These are phyloP conservation scores for Polia nebulosa DNA, from an alignment of 2,888 invertebrate species.

Conservation along the genomic window DNA sequence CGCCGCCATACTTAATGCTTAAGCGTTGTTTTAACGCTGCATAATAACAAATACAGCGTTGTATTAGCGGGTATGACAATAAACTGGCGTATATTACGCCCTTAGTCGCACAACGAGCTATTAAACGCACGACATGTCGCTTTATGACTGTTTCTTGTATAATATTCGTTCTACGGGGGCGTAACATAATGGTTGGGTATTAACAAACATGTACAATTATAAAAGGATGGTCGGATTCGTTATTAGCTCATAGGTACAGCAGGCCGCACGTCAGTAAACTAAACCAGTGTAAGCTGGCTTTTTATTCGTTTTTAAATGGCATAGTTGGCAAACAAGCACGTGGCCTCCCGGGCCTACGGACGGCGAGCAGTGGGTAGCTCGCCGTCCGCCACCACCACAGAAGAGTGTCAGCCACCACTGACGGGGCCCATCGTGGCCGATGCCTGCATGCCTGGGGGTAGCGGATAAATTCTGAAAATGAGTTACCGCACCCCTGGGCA, in stretches of 20 bases:
- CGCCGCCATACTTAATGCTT: slow-evolving; percentile 36
- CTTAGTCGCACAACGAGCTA: slow-evolving; percentile 50
- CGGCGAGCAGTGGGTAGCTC: no score
- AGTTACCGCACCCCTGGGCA: no score
- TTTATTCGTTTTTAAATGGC: no score
- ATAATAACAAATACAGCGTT: slow-evolving; percentile 54
- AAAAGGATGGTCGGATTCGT: slow-evolving; percentile 33
- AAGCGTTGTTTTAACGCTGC: slow-evolving; percentile 52
- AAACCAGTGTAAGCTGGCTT: neutral
- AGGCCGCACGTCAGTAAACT: neutral
- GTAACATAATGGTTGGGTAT: slow-evolving; percentile 24
- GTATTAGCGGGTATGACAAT: slow-evolving; percentile 57
- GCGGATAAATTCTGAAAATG: no score
- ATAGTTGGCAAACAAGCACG: no score
- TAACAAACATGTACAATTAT: slow-evolving; percentile 44
- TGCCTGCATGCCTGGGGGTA: no score
- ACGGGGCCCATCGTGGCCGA: no score
- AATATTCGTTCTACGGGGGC: slow-evolving; percentile 44
- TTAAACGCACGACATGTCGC: slow-evolving; percentile 65
- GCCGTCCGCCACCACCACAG: no score
- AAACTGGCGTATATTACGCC: slow-evolving; percentile 55
- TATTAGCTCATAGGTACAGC: slow-evolving; percentile 26
- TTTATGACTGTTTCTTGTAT: slow-evolving; percentile 62
- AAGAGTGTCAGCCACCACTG: no score
- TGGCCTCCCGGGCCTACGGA: no score